Conservation (phyloP, 2,797 vertebrate genomes). For the Mycteria americana region DNA sequence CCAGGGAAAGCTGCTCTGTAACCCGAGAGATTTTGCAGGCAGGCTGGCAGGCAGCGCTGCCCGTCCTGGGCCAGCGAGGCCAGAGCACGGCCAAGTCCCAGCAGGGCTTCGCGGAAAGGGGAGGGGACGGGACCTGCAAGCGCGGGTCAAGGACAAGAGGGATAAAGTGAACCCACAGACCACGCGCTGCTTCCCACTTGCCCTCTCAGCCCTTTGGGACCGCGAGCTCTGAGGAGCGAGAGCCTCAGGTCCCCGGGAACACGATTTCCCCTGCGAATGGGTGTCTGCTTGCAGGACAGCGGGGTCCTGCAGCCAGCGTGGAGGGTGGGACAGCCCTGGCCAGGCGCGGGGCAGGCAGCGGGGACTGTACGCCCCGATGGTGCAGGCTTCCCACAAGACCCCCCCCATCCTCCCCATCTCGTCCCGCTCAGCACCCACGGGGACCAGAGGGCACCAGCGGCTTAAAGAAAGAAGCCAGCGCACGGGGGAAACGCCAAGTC, state of each 20-base stretch:
- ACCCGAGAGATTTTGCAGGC: not conserved
- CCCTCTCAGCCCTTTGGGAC: not conserved
- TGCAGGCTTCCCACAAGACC: not conserved
- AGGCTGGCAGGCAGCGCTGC: not conserved
- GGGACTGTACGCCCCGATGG: not conserved
- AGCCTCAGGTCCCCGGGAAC: not conserved
- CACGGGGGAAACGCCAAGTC: fast-evolving
- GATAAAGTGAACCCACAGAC: not conserved
- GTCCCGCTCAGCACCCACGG: fast-evolving
- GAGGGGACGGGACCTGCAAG: not conserved
- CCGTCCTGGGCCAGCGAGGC: not conserved
- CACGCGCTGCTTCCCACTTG: not conserved
- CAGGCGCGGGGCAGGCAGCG: not conserved
- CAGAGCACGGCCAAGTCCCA: not conserved
- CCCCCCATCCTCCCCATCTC: not conserved
- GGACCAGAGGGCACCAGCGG: not conserved
- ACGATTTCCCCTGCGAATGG: fast-evolving
- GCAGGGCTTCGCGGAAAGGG: not conserved
- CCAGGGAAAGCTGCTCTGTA: not conserved
- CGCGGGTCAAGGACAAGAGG: fast-evolving
- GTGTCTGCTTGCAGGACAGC: not conserved
- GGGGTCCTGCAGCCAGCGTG: not conserved
- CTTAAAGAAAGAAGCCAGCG: not conserved
- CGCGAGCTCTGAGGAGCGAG: fast-evolving
- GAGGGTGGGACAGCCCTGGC: not conserved